Percentiles rank a stretch among this genome's conserved stretches.
These are phyloP conservation scores for Frieseomelitta varia DNA, from an alignment of 1,140 invertebrate species.

Conservation along the genomic window DNA sequence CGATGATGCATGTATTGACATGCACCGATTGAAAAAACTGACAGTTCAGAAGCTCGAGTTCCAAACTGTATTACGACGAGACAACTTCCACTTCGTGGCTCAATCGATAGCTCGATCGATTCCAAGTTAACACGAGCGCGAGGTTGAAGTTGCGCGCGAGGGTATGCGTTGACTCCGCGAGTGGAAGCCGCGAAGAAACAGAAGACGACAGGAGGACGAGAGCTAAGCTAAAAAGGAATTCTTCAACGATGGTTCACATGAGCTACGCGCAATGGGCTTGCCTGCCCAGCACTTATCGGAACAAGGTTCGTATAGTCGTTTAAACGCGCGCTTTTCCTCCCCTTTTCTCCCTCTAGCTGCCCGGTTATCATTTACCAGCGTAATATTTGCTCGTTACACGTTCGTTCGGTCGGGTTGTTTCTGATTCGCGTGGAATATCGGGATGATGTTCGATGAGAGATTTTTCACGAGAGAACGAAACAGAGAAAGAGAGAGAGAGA, in stretches of 20 bases:
- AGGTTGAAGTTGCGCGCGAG: too few species aligned
- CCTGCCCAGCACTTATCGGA: conserved; percentile 80
- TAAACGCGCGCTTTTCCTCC: neutral
- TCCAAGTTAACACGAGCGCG: neutral
- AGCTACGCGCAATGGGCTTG: conserved; percentile 81
- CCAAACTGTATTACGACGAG: neutral
- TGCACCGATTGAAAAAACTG: too few species aligned
- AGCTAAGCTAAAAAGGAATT: conserved; percentile 19
- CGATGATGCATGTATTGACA: too few species aligned
- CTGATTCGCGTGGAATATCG: neutral
- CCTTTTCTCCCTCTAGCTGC: neutral
- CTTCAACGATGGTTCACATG: conserved; percentile 78
- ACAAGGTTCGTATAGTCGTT: conserved; percentile 75
- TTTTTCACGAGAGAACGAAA: too few species aligned
- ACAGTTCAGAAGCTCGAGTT: too few species aligned
- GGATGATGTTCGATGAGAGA: neutral
- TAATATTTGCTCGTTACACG: neutral
- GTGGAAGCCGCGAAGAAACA: neutral
- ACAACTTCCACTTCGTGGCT: too few species aligned
- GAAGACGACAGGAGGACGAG: too few species aligned
- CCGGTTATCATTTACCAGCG: neutral
- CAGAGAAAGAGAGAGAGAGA: too few species aligned
- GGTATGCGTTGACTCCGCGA: too few species aligned
- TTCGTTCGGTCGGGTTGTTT: neutral
- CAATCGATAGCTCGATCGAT: too few species aligned